Evolutionary conservation across 2,113 vertebrate species (phyloP).

Genomic region (Poeciliopsis occidentalis): DNA sequence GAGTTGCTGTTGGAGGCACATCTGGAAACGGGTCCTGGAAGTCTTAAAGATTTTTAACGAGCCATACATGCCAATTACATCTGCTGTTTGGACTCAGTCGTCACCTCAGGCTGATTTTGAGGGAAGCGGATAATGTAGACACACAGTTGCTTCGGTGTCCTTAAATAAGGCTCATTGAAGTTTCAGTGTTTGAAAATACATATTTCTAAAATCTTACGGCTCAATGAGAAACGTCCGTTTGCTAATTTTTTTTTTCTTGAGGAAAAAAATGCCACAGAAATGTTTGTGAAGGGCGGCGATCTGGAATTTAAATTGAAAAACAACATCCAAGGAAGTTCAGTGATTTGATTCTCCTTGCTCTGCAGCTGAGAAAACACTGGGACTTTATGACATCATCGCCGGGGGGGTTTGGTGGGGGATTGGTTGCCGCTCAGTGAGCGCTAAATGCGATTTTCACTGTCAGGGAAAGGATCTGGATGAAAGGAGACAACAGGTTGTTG

Average conservation of each 20-base stretch:
- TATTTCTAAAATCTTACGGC: no score
- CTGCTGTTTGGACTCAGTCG: slow-evolving; percentile 8
- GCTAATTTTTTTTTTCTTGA: background rate
- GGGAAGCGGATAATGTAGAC: background rate
- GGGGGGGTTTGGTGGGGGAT: slow-evolving; percentile 28
- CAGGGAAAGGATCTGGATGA: slow-evolving; percentile 60
- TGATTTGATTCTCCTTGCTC: background rate
- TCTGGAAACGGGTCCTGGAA: slow-evolving; percentile 24
- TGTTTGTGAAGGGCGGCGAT: background rate
- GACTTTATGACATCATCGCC: slow-evolving; percentile 54
- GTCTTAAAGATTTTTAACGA: slow-evolving; percentile 18
- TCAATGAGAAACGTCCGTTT: background rate
- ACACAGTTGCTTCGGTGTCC: background rate
- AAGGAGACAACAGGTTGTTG: slow-evolving; percentile 50
- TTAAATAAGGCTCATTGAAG: slow-evolving; percentile 7
- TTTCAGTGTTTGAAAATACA: background rate
- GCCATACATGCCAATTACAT: slow-evolving; percentile 27
- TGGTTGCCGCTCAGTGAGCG: background rate
- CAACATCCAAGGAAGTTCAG: background rate
- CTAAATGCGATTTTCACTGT: slow-evolving; percentile 56
- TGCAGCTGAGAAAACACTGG: slow-evolving; percentile 46
- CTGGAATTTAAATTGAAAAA: slow-evolving; percentile 13
- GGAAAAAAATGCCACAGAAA: no score
- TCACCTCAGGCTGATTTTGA: slow-evolving; percentile 31
- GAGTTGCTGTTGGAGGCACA: slow-evolving; percentile 6